Conservation (phyloP, 2,113 vertebrate genomes). For the Gymnarchus niloticus region DNA sequence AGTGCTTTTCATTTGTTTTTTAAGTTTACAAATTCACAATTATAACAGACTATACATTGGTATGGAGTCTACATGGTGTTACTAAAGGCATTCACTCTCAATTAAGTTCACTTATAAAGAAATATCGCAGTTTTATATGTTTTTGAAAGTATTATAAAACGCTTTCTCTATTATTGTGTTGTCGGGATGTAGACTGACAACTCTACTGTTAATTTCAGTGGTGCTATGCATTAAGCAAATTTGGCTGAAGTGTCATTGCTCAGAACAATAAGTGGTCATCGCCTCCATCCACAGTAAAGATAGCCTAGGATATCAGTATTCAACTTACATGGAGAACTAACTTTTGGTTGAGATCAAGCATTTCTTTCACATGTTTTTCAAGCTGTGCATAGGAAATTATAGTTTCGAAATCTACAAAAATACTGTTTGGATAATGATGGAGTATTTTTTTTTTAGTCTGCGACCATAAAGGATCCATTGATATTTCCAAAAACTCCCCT, state of each 20-base stretch:
- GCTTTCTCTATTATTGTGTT: not conserved
- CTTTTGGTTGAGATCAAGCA: not conserved
- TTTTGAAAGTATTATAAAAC: conserved; percentile 5
- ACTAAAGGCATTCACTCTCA: too few species aligned
- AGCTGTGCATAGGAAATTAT: not conserved
- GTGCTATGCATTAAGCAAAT: not conserved
- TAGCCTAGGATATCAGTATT: not conserved
- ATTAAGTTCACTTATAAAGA: too few species aligned
- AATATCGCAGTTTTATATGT: not conserved
- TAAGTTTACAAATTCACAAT: not conserved
- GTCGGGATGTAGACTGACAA: not conserved
- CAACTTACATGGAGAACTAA: not conserved
- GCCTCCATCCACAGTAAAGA: not conserved
- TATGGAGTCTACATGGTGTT: too few species aligned
- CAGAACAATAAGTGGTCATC: not conserved
- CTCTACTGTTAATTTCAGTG: not conserved
- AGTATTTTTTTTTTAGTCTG: not conserved
- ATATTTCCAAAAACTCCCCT: not conserved
- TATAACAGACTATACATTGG: not conserved
- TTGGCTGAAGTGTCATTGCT: not conserved
- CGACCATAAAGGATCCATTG: not conserved
- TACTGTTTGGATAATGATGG: not conserved
- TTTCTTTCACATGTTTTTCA: not conserved
- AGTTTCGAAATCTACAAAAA: not conserved
- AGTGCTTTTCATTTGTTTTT: not conserved